Percentiles rank a stretch among this genome's conserved stretches.
Evolutionary conservation across 2,113 vertebrate genomes (phyloP).

Genomic region (Thymallus thymallus): DNA sequence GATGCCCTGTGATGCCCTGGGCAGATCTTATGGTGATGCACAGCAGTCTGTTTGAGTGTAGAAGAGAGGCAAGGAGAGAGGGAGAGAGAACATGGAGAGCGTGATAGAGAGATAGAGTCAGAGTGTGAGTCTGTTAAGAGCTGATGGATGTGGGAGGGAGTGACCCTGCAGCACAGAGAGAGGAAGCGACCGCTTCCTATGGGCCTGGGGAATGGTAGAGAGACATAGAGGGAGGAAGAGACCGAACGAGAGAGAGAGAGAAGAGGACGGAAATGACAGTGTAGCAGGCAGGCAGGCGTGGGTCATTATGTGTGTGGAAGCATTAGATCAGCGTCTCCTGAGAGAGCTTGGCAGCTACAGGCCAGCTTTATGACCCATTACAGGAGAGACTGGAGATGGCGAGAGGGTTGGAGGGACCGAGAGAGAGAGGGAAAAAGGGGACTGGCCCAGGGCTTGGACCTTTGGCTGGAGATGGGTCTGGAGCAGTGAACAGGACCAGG

Average conservation of each 20-base stretch:
- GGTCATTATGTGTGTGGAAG: constrained; percentile 48
- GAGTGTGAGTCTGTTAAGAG: constrained; percentile 65
- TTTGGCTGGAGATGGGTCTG: not conserved
- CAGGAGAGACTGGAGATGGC: not conserved
- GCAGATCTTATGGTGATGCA: no score
- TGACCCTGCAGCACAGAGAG: constrained; percentile 59
- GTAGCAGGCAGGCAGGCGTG: constrained; percentile 31
- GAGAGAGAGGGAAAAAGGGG: not conserved
- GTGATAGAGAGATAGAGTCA: constrained; percentile 18
- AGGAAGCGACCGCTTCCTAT: constrained; percentile 67
- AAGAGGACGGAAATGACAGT: not conserved
- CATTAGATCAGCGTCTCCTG: constrained; percentile 51
- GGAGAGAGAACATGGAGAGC: constrained; percentile 28
- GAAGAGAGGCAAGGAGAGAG: not conserved
- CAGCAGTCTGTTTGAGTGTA: not conserved
- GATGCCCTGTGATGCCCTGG: no score
- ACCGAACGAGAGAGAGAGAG: not conserved
- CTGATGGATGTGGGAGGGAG: constrained; percentile 73
- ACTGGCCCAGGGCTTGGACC: not conserved
- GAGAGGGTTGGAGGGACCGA: not conserved
- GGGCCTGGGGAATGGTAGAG: constrained; percentile 32
- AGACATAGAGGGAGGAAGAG: constrained; percentile 38
- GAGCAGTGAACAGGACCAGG: not conserved
- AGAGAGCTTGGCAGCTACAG: constrained; percentile 19
- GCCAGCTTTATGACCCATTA: constrained; percentile 30